Evolutionary conservation across 2,888 invertebrate genomes (phyloP).

Genomic region (Pristionchus entomophagus): DNA sequence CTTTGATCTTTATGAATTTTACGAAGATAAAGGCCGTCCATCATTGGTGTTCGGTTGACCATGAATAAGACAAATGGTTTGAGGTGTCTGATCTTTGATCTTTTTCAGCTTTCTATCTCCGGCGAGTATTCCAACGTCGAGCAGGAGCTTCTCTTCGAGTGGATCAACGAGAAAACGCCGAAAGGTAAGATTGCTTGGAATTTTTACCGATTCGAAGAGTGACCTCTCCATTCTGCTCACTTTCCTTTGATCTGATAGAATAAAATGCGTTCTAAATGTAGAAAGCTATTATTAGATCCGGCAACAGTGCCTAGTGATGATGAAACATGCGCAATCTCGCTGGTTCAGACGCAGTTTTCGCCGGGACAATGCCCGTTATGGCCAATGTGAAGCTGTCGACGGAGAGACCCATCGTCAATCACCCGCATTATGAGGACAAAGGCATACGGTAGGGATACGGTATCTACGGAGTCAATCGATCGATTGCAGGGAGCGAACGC

Average conservation of each 20-base stretch:
- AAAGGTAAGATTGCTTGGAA: conserved; percentile 51
- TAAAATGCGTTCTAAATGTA: no score
- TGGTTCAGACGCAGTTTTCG: conserved; percentile 83
- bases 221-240: no score
- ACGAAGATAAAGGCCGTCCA: background rate
- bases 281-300: no score
- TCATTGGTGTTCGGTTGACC: no score
- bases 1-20: background rate
- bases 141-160: conserved; percentile 86
- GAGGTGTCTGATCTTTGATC: background rate
- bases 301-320: background rate
- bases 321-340: background rate
- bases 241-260: no score
- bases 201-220: no score
- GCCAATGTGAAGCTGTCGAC: conserved; percentile 87
- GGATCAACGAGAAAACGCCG: conserved; percentile 83
- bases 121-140: conserved; percentile 85
- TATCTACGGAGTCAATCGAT: background rate
- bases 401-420: conserved; percentile 86
- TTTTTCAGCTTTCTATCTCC: conserved; percentile 78
- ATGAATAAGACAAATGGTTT: no score
- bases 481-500: conserved; percentile 84
- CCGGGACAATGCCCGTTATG: conserved; percentile 89
- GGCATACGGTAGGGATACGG: conserved; percentile 82
- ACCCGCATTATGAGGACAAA: conserved; percentile 89